These are phyloP conservation scores for Orthosia cruda DNA, from an alignment of 2,888 invertebrate genomes.

Conservation along the genomic window DNA sequence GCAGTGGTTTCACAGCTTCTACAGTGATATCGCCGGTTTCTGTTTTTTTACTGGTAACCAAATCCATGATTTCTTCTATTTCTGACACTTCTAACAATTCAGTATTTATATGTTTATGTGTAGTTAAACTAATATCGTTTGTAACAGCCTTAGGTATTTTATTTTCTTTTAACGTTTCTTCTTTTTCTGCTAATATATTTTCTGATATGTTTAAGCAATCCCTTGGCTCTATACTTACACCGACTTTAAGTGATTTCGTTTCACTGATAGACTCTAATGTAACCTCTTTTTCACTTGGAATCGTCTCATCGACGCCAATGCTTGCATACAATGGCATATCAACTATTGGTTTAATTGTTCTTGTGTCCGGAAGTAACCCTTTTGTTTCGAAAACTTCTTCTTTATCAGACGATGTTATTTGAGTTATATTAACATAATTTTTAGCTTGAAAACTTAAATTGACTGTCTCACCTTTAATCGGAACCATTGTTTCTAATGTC, in stretches of 20 bases:
- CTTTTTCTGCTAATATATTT: conserved; percentile 79
- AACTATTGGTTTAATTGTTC: conserved; percentile 66
- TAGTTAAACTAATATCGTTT: conserved; percentile 73
- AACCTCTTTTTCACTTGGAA: conserved; percentile 78
- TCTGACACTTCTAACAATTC: conserved; percentile 77
- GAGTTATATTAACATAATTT: conserved; percentile 83
- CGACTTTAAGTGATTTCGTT: conserved; percentile 78
- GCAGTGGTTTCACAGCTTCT: conserved; percentile 75
- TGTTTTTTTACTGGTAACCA: conserved; percentile 59
- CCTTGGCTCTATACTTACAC: conserved; percentile 85
- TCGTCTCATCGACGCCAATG: conserved; percentile 77
- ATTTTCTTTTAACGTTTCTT: conserved; percentile 70
- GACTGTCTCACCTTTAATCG: conserved; percentile 71
- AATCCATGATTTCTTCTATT: conserved; percentile 71
- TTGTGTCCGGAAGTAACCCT: conserved; percentile 67
- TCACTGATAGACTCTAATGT: conserved; percentile 67
- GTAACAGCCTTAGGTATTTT: conserved; percentile 67
- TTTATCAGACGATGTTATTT: conserved; percentile 85
- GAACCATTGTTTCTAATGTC: conserved; percentile 62
- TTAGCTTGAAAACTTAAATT: conserved; percentile 82
- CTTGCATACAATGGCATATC: conserved; percentile 74
- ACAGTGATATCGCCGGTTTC: conserved; percentile 71
- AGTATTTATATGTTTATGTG: conserved; percentile 78
- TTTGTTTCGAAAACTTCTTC: conserved; percentile 73
- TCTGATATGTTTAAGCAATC: conserved; percentile 80